Percentiles rank a stretch among this genome's conserved stretches.
Conservation (phyloP, 2,797 vertebrate species). For the Channallabes apus region DNA sequence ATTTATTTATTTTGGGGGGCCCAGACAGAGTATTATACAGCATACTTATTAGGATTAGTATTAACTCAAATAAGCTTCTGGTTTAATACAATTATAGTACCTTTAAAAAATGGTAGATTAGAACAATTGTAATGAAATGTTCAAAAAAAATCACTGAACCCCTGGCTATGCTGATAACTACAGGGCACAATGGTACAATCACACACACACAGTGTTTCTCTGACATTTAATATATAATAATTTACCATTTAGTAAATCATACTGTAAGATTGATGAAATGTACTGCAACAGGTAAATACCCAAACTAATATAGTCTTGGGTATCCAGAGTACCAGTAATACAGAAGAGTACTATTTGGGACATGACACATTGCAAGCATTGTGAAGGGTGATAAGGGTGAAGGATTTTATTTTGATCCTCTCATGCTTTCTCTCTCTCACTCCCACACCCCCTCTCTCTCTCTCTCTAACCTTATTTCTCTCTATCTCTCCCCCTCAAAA, state of each 20-base stretch:
- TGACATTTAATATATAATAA: neutral
- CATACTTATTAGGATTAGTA: neutral
- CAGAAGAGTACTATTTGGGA: neutral
- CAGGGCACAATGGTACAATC: neutral
- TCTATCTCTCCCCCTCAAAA: neutral
- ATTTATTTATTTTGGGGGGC: no score
- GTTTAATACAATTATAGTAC: neutral
- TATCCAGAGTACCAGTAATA: neutral
- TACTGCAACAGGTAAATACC: neutral
- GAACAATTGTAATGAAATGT: neutral
- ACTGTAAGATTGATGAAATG: neutral
- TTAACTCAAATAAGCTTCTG: neutral
- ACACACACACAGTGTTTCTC: conserved; percentile 5
- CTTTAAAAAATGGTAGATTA: neutral
- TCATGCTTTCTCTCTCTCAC: neutral
- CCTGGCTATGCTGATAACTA: neutral
- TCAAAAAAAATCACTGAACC: neutral
- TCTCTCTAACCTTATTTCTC: neutral
- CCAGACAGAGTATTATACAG: neutral
- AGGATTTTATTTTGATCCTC: no score
- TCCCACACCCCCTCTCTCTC: neutral
- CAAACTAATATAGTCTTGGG: neutral
- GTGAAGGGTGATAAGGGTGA: neutral
- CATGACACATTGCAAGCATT: neutral
- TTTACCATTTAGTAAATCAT: neutral